phyloP scores from a whole-genome alignment of 2,797 vertebrate species.

The Leucoraja ocellata region DNA sequence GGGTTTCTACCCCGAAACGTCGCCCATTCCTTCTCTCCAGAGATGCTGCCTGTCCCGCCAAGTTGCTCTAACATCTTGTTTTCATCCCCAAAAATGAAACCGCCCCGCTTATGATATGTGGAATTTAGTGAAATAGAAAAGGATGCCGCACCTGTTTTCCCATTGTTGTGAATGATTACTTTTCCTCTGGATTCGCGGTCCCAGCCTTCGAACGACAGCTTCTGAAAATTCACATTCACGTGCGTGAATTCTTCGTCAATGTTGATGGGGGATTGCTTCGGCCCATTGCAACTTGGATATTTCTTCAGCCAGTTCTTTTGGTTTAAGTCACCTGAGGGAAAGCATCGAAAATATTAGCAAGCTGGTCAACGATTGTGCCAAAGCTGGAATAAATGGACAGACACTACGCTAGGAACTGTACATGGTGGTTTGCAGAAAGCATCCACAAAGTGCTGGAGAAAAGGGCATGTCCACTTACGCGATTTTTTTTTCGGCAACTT shows the following conservation, averaged over 20 bases:
- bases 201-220: conserved; percentile 81
- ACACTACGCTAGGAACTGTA: too few species aligned
- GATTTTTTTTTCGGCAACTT: too few species aligned
- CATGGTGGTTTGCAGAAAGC: too few species aligned
- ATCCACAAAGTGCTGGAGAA: too few species aligned
- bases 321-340: conserved; percentile 76
- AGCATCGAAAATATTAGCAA: background rate
- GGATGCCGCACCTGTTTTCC: conserved; percentile 79
- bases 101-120: background rate
- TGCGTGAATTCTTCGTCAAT: conserved; percentile 83
- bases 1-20: too few species aligned
- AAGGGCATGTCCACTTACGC: too few species aligned
- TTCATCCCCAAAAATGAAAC: too few species aligned
- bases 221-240: conserved; percentile 83
- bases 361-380: background rate
- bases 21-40: too few species aligned
- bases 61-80: too few species aligned
- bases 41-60: too few species aligned
- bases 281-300: conserved; percentile 85
- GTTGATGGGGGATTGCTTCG: conserved; percentile 90
- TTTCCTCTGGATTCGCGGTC: conserved; percentile 62
- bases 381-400: background rate
- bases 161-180: conserved; percentile 82
- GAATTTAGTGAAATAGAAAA: conserved; percentile 4
- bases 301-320: conserved; percentile 91